Percentiles rank a stretch among this genome's conserved stretches.
Conservation (phyloP, 92 coral and sea anemone species). For the Palythoa grandiflora region DNA sequence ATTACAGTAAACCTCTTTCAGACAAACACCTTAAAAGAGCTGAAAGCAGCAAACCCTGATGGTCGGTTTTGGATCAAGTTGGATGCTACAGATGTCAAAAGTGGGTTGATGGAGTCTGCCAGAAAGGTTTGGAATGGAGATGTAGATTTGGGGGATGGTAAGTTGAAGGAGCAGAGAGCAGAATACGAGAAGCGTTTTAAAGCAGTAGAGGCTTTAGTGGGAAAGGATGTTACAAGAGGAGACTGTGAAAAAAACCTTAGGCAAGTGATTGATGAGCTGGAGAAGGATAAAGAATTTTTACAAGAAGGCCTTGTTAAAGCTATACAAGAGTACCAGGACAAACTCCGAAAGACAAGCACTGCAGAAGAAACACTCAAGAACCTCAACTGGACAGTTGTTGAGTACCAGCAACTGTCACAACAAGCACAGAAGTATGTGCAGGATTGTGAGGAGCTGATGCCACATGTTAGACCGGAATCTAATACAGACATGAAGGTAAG, state of each 20-base stretch:
- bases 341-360: slow-evolving; percentile 51
- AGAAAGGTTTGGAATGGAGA: slow-evolving; percentile 35
- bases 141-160: slow-evolving; percentile 27
- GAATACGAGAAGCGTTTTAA: slow-evolving; percentile 24
- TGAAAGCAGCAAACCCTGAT: neutral
- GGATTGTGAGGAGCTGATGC: slow-evolving; percentile 56
- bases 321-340: slow-evolving; percentile 43
- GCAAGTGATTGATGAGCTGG: slow-evolving; percentile 30
- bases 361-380: slow-evolving; percentile 62
- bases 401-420: slow-evolving; percentile 43
- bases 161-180: neutral
- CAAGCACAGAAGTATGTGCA: slow-evolving; percentile 42
- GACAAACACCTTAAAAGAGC: no score
- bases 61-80: slow-evolving; percentile 47
- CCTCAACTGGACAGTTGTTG: slow-evolving; percentile 58
- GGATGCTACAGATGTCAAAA: slow-evolving; percentile 40
- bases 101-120: slow-evolving; percentile 14
- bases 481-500: slow-evolving; percentile 9
- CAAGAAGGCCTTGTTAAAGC: slow-evolving; percentile 43
- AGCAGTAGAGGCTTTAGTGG: neutral
- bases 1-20: no score
- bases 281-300: slow-evolving; percentile 46
- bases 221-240: no score
- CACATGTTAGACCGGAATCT: no score
- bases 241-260: neutral